A percentile compares a stretch with the other conserved stretches of the same genome.
These are phyloP conservation scores for Kradibia gibbosae DNA, from an alignment of 1,140 invertebrate genomes.

Conservation along the genomic window DNA sequence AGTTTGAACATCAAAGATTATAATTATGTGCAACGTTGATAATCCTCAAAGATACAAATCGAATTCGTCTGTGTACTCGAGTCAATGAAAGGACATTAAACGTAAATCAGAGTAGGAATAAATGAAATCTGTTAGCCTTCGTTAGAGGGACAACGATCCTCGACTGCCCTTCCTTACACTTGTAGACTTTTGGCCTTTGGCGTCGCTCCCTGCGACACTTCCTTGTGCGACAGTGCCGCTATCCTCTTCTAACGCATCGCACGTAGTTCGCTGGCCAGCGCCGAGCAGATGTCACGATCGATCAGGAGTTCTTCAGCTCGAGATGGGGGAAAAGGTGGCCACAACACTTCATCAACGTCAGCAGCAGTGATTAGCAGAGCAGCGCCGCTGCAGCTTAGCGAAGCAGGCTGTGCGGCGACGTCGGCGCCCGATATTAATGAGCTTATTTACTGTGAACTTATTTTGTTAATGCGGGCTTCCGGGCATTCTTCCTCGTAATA, in stretches of 20 bases:
- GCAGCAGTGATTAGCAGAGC: slow-evolving; percentile 23
- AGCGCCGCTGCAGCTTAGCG: neutral
- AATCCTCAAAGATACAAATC: neutral
- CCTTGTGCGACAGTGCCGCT: neutral
- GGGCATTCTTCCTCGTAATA: too few relatives aligned
- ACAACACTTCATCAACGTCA: slow-evolving; percentile 38
- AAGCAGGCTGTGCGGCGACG: neutral
- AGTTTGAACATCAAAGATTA: too few relatives aligned
- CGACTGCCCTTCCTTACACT: neutral
- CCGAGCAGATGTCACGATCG: slow-evolving; percentile 1
- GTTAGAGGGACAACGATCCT: neutral
- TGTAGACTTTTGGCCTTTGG: neutral
- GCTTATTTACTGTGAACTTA: neutral
- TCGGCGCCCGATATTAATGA: neutral
- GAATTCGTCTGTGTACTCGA: neutral
- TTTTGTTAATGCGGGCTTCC: neutral
- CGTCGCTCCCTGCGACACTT: neutral
- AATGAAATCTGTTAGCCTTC: neutral
- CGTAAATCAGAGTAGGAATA: neutral
- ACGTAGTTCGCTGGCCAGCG: neutral
- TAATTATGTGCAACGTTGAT: neutral
- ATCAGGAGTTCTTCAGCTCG: slow-evolving; percentile 1
- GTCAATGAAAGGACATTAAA: neutral
- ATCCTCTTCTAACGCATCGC: slow-evolving; percentile 9
- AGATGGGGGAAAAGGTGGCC: neutral